Conservation (phyloP, 1,140 invertebrate genomes). For the Drosophila melanica region DNA sequence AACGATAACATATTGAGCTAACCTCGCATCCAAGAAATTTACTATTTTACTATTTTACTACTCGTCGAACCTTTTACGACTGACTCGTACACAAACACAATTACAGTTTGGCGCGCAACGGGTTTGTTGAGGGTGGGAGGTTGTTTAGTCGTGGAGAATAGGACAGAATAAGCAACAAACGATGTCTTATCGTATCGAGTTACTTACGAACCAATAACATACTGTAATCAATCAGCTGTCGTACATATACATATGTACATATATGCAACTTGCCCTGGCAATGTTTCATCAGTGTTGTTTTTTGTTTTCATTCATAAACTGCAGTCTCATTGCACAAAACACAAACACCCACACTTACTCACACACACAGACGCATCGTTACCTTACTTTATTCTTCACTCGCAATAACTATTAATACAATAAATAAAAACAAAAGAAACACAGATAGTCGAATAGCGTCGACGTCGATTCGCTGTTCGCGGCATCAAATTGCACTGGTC, state of each 20-base stretch:
- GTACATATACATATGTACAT: too few relatives aligned
- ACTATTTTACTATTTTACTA: slow-evolving; percentile 15
- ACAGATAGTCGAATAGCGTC: neutral
- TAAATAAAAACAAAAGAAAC: slow-evolving; percentile 16
- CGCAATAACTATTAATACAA: slow-evolving; percentile 9
- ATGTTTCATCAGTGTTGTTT: neutral
- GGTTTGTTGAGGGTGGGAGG: too few relatives aligned
- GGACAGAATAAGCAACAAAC: too few relatives aligned
- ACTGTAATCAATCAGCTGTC: too few relatives aligned
- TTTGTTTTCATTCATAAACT: slow-evolving; percentile 41
- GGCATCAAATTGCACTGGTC: neutral
- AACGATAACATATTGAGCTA: slow-evolving; percentile 34
- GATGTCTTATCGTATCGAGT: too few relatives aligned
- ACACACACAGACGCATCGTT: neutral
- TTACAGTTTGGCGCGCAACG: slow-evolving; percentile 41
- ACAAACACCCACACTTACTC: neutral
- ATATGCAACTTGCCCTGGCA: too few relatives aligned
- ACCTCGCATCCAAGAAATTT: slow-evolving; percentile 34
- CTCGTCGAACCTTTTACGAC: slow-evolving; percentile 6
- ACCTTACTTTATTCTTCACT: neutral
- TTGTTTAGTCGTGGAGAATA: too few relatives aligned
- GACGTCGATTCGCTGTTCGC: neutral
- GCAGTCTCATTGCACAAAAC: slow-evolving; percentile 13
- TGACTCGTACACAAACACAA: slow-evolving; percentile 22
- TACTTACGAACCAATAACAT: too few relatives aligned